Evolutionary conservation across 2,113 vertebrate genomes (phyloP).

Genomic region (Vulpes ferrilata): DNA sequence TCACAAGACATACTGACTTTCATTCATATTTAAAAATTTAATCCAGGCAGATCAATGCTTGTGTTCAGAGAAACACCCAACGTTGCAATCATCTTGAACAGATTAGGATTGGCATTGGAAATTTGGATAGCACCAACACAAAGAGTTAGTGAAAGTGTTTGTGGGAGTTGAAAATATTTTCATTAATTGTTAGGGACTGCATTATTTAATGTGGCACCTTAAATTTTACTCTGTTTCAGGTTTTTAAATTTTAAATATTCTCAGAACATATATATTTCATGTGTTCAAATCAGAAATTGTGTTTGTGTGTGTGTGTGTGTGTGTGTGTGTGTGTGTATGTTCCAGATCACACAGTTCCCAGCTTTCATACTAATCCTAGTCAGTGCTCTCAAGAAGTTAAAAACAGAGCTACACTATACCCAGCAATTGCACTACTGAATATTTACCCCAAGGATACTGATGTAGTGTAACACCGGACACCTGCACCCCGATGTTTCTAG

Average conservation of each 20-base stretch:
- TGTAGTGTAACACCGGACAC: too few species aligned
- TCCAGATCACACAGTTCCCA: slow-evolving; percentile 36
- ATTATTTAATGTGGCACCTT: neutral
- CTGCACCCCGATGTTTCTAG: too few species aligned
- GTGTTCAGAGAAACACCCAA: neutral
- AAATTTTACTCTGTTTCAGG: neutral
- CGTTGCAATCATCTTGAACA: neutral
- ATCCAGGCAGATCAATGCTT: neutral
- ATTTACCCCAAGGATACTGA: too few species aligned
- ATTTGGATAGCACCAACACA: neutral
- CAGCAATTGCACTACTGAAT: too few species aligned
- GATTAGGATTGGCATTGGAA: neutral
- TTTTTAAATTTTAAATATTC: neutral
- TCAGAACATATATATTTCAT: neutral
- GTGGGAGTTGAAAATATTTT: neutral
- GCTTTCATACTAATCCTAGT: neutral
- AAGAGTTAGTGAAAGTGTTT: neutral
- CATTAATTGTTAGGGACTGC: neutral
- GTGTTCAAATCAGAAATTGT: slow-evolving; percentile 32
- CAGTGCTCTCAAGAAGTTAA: too few species aligned
- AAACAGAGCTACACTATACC: too few species aligned
- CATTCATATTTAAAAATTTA: neutral
- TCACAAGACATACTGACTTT: neutral
- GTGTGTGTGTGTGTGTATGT: neutral
- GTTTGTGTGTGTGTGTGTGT: neutral